Evolutionary conservation across 2,888 invertebrate genomes (phyloP).

Genomic region (Pseudeuparius sepicola): DNA sequence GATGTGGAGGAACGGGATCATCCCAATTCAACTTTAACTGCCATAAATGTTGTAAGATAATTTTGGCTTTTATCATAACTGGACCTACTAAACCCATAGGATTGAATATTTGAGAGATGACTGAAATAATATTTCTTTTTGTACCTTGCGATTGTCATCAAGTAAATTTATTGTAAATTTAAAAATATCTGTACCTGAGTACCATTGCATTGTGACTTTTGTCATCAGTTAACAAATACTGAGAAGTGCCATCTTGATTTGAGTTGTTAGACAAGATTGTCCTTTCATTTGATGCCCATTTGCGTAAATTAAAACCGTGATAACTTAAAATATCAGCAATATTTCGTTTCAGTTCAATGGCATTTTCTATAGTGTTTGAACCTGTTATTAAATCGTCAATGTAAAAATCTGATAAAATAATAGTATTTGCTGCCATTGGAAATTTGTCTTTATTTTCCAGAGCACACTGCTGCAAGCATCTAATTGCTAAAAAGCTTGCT

Average conservation of each 20-base stretch:
- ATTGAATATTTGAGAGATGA: slow-evolving; percentile 13
- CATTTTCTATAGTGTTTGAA: not conserved
- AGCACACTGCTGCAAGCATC: slow-evolving; percentile 12
- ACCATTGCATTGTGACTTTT: too few species aligned
- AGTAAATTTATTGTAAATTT: too few species aligned
- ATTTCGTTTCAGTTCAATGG: slow-evolving; percentile 5
- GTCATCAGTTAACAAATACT: too few species aligned
- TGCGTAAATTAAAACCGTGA: slow-evolving; percentile 7
- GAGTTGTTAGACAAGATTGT: not conserved
- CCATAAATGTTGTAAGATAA: slow-evolving; percentile 18
- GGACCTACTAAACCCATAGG: slow-evolving; percentile 16
- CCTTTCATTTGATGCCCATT: slow-evolving; percentile 11
- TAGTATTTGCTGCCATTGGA: slow-evolving; percentile 6
- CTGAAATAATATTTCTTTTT: slow-evolving; percentile 12
- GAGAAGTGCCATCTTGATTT: not conserved
- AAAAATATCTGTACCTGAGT: too few species aligned
- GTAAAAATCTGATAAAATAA: slow-evolving; percentile 13
- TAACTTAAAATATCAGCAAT: slow-evolving; percentile 1
- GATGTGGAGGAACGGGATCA: slow-evolving; percentile 6
- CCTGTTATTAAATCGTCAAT: slow-evolving; percentile 17
- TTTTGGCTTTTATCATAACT: slow-evolving; percentile 11
- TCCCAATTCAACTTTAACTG: slow-evolving; percentile 12
- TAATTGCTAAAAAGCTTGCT: slow-evolving; percentile 13
- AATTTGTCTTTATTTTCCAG: not conserved
- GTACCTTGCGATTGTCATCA: too few species aligned